These are phyloP conservation scores for Hypomecis atomaria DNA, from an alignment of 2,888 invertebrate species.

Conservation along the genomic window DNA sequence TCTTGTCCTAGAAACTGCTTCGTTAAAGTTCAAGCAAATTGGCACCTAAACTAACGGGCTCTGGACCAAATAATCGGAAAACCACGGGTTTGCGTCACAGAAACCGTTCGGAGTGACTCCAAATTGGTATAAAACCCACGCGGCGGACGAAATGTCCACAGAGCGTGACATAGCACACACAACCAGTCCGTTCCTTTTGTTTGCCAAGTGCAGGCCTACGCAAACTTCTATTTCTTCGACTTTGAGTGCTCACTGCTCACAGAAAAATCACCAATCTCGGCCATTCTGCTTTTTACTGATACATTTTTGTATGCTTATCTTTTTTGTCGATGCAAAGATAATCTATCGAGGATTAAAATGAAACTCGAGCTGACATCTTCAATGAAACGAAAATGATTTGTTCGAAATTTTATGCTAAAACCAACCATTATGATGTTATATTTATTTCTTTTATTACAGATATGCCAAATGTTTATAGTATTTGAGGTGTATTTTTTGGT, in stretches of 20 bases:
- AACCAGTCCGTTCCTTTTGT: conserved; percentile 55
- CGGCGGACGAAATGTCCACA: conserved; percentile 56
- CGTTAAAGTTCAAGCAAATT: conserved; percentile 46
- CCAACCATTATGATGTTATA: too few species aligned
- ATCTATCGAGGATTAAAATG: too few species aligned
- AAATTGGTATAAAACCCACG: conserved; percentile 64
- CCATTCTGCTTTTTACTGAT: conserved; percentile 6
- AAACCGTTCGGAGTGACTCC: conserved; percentile 64
- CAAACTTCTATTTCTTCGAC: conserved; percentile 35
- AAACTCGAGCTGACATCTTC: too few species aligned
- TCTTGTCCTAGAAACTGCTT: conserved; percentile 40
- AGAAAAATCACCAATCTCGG: conserved; percentile 16
- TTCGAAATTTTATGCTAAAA: too few species aligned
- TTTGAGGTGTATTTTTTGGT: neutral
- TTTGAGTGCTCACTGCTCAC: conserved; percentile 38
- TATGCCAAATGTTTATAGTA: neutral
- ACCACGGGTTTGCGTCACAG: conserved; percentile 60
- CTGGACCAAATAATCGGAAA: conserved; percentile 72
- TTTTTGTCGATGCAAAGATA: neutral
- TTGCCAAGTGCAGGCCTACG: conserved; percentile 45
- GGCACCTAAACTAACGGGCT: conserved; percentile 71
- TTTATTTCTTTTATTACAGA: neutral
- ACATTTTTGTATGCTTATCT: conserved; percentile 12
- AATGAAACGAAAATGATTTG: too few species aligned
- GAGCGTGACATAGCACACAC: conserved; percentile 65